These are phyloP conservation scores for Falco biarmicus DNA, from an alignment of 2,797 vertebrate genomes.

Conservation along the genomic window DNA sequence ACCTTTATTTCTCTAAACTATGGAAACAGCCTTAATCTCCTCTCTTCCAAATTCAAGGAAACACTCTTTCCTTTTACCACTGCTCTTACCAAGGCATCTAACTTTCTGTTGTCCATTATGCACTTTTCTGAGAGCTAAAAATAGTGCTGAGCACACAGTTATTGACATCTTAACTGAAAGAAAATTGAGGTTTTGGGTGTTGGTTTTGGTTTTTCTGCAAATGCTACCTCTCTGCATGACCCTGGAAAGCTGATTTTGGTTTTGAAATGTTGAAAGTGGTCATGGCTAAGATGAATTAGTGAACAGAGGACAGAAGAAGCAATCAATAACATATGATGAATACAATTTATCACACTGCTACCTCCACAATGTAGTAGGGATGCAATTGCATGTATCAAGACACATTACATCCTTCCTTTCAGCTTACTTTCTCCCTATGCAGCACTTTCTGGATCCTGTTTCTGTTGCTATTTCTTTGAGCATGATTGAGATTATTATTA, in stretches of 20 bases:
- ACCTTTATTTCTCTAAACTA: background rate
- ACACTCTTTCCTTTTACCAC: background rate
- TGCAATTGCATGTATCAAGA: background rate
- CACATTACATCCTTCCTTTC: background rate
- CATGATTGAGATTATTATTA: background rate
- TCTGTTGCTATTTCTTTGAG: background rate
- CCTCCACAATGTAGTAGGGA: background rate
- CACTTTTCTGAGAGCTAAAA: background rate
- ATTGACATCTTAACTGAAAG: background rate
- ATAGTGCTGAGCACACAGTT: background rate
- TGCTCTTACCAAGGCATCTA: background rate
- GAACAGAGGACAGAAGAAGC: background rate
- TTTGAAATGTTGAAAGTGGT: background rate
- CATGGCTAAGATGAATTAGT: constrained; percentile 11
- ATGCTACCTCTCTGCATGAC: background rate
- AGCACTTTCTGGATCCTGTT: background rate
- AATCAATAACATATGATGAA: constrained; percentile 27
- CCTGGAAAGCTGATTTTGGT: background rate
- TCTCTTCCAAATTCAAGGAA: background rate
- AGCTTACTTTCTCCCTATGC: background rate
- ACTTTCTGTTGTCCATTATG: background rate
- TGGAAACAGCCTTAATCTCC: background rate
- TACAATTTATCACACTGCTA: background rate
- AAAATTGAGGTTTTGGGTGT: background rate
- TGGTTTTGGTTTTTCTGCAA: background rate